These are phyloP conservation scores for Pteropus alecto DNA, from an alignment of 2,113 vertebrate genomes.

Conservation along the genomic window DNA sequence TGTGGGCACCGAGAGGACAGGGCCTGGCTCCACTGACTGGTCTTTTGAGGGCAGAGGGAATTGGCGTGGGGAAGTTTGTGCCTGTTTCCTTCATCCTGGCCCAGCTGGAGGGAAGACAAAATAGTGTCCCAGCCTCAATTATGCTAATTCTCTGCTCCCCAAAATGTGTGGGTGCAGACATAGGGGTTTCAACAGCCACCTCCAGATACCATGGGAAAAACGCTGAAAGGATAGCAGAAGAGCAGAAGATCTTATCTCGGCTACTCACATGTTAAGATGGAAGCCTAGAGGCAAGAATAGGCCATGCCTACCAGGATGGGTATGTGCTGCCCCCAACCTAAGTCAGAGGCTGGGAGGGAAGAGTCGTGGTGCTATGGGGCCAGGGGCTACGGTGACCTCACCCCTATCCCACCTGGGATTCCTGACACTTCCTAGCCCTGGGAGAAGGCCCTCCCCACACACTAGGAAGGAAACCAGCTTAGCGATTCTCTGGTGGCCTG, in stretches of 20 bases:
- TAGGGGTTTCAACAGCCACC: background rate
- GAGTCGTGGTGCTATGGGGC: background rate
- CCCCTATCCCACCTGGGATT: conserved; percentile 37
- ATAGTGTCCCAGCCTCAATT: conserved; percentile 26
- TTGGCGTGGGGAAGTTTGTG: conserved; percentile 33
- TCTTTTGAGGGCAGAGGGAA: conserved; percentile 69
- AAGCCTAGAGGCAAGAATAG: conserved; percentile 10
- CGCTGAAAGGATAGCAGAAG: background rate
- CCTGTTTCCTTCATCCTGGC: conserved; percentile 48
- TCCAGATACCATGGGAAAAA: background rate
- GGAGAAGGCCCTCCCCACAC: conserved; percentile 34
- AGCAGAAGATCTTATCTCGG: background rate
- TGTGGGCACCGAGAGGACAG: conserved; percentile 61
- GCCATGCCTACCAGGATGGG: background rate
- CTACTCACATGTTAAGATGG: background rate
- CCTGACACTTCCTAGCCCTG: conserved; percentile 43
- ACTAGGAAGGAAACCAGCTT: conserved; percentile 62
- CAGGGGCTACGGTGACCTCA: background rate
- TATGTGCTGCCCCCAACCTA: background rate
- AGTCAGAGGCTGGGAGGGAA: conserved; percentile 39
- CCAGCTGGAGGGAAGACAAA: conserved; percentile 11
- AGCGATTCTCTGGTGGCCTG: conserved; percentile 55
- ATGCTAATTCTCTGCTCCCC: background rate
- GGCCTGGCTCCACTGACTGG: conserved; percentile 54
- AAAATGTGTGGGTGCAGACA: background rate